Percentiles rank a stretch among this genome's conserved stretches.
phyloP scores from a whole-genome alignment of 23 tunicate genomes.

The Aplidium turbinatum region DNA sequence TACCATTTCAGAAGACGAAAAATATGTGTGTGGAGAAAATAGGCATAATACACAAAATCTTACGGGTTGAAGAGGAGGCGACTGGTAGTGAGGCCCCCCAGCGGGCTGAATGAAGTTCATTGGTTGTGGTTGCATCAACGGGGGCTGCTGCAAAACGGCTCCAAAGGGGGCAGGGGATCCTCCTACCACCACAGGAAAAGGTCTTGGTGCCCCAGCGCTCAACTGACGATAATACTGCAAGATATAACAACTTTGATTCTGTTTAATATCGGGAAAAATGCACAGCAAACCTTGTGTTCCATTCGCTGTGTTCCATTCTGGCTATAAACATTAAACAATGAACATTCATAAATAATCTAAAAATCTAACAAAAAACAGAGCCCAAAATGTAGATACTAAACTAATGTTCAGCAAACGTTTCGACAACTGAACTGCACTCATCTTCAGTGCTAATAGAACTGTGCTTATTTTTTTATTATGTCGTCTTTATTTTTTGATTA shows the following conservation, averaged over 20 bases:
- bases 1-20: neutral
- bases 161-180: neutral
- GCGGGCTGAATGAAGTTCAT: conserved; percentile 1
- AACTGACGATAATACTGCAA: conserved; percentile 52
- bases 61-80: conserved; percentile 6
- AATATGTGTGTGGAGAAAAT: neutral
- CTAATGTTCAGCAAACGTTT: too few relatives aligned
- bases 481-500: too few relatives aligned
- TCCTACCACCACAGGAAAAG: conserved; percentile 6
- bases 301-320: neutral
- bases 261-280: too few relatives aligned
- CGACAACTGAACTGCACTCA: too few relatives aligned
- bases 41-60: neutral
- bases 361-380: too few relatives aligned
- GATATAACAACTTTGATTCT: neutral
- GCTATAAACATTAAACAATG: too few relatives aligned
- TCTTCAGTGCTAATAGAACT: too few relatives aligned
- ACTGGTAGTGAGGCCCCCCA: neutral
- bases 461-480: too few relatives aligned
- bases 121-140: conserved; percentile 25
- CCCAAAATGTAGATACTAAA: too few relatives aligned
- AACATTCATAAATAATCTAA: too few relatives aligned
- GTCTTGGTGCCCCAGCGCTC: conserved; percentile 10
- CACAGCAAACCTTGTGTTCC: neutral
- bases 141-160: neutral